Percentiles rank a stretch among this genome's conserved stretches.
phyloP scores from a whole-genome alignment of 2,797 vertebrate species.

The Bryconaethiops microstoma region DNA sequence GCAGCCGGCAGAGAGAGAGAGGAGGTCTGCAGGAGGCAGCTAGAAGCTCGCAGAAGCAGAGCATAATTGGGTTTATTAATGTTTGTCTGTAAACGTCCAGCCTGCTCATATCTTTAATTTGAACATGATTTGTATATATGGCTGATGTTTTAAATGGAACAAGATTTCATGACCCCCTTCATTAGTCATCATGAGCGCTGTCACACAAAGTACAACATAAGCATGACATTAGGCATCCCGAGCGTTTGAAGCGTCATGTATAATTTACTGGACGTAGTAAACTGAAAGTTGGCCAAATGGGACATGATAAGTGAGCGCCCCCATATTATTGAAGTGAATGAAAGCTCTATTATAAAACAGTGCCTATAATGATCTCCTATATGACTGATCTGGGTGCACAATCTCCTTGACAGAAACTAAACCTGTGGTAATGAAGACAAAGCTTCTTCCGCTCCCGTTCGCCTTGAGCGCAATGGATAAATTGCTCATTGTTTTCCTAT shows the following conservation, averaged over 20 bases:
- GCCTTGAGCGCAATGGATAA: conserved; percentile 54
- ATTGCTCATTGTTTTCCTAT: conserved; percentile 54
- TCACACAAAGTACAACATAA: neutral
- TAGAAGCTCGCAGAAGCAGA: neutral
- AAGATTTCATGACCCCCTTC: neutral
- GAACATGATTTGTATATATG: conserved; percentile 6
- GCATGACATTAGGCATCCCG: conserved; percentile 1
- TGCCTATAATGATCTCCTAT: conserved; percentile 48
- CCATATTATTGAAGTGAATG: conserved; percentile 37
- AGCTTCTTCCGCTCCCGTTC: conserved; percentile 41
- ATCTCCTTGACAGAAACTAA: conserved; percentile 51
- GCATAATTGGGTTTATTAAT: conserved; percentile 5
- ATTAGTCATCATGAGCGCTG: neutral
- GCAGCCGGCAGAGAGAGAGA: conserved; percentile 46
- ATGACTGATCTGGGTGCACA: conserved; percentile 50
- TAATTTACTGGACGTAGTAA: conserved; percentile 24
- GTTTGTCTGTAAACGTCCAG: neutral
- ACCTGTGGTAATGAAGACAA: conserved; percentile 59
- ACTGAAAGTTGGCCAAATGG: conserved; percentile 43
- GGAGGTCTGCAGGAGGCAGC: neutral
- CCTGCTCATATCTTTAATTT: neutral
- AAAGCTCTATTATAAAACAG: conserved; percentile 52
- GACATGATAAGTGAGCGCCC: conserved; percentile 27
- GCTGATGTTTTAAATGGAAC: conserved; percentile 12
- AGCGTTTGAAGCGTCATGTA: conserved; percentile 10